phyloP scores from a whole-genome alignment of 2,888 invertebrate species.

The Rhagium mordax region DNA sequence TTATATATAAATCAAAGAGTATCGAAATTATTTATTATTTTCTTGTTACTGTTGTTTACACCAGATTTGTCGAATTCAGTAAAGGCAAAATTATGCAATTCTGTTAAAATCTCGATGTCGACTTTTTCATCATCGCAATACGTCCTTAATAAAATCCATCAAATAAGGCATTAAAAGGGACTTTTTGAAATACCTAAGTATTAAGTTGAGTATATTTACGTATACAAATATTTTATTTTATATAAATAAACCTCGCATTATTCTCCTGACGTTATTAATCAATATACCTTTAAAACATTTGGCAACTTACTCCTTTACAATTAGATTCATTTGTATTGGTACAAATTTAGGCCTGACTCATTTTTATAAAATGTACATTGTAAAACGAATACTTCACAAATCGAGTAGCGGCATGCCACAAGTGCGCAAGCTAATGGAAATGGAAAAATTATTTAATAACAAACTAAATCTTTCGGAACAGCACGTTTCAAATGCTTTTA shows the following conservation, averaged over 20 bases:
- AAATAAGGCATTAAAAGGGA: too few species aligned
- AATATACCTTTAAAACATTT: not conserved
- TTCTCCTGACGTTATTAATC: not conserved
- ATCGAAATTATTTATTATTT: too few species aligned
- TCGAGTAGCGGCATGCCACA: not conserved
- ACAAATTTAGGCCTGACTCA: not conserved
- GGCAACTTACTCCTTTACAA: too few species aligned
- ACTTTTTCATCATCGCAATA: too few species aligned
- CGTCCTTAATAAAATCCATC: too few species aligned
- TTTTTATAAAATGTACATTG: not conserved
- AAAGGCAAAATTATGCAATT: too few species aligned
- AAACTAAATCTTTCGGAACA: constrained; percentile 14
- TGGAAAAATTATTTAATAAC: constrained; percentile 10
- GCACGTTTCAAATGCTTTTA: constrained; percentile 11
- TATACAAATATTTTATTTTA: not conserved
- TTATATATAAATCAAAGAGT: too few species aligned
- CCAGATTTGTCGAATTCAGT: too few species aligned
- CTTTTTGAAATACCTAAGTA: not conserved
- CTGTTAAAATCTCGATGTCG: too few species aligned
- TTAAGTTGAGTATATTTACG: not conserved
- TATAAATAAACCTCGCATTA: not conserved
- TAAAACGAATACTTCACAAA: not conserved
- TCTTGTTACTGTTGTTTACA: too few species aligned
- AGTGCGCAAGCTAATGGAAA: too few species aligned
- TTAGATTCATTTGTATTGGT: not conserved